Evolutionary conservation across 2,888 invertebrate species (phyloP), one percentile per base, ranked within the genome.

Genomic region (Meiosimyza platycephala): DNA sequence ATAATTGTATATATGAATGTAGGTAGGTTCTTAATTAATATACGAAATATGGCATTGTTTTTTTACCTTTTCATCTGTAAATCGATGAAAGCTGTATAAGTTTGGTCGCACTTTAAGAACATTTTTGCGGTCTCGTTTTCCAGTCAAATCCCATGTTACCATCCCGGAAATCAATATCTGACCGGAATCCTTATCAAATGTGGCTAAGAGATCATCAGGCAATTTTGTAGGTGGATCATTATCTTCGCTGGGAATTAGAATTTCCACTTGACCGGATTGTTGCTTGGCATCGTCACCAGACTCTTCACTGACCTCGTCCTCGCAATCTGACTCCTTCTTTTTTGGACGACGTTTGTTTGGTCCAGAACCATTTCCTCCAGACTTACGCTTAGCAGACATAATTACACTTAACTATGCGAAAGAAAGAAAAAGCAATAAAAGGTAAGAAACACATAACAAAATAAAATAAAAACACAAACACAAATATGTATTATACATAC

Each of bases 111-210:
- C 88, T 74, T 91, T 89, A 47, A 82, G 79, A 3, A 86, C 85
- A 81, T 95, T 95, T 67, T 93, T 94, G 60, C 92, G 91, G 80
- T 93, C 92, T 73, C 94, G 92, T 74, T 94, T 92, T 1, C 95
- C 96, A 71, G 93, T 93, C 79, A 94, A 88, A 80, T 97, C 97
- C 97, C 97, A 97, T 80, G 96, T 95, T 1, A 95, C 94, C 80
- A 94, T 91, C 3, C 97, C 97, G 78, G 95, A 92, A 76, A 97
- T 90, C 81, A 97, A 83, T 74, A 97, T 87, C 71, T 92, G 90
- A 9, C 95, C 96, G 1, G 93, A 90, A 0, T 91, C 89, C 83
- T 92, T 92, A 81, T 91, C 90, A 79, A 92, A 89, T 0, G 91
- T 89, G 75, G 90, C 89, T 70, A 93, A 85, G 63, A 93, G 85